Conservation (phyloP, 2,113 vertebrate genomes). For the Sitta europaea region DNA sequence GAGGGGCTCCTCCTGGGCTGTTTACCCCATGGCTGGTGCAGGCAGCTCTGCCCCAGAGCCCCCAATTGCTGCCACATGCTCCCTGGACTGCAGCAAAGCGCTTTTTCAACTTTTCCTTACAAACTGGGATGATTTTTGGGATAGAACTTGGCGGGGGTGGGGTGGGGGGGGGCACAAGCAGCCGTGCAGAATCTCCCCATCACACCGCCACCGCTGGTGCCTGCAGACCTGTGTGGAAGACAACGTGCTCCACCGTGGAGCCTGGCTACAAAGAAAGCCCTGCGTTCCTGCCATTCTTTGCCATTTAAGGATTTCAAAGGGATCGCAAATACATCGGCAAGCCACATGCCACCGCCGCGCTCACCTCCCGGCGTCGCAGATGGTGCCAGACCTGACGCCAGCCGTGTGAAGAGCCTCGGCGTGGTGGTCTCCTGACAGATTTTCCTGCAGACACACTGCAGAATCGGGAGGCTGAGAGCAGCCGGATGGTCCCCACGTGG, state of each 20-base stretch:
- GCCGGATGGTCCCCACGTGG: neutral
- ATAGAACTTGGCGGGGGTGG: neutral
- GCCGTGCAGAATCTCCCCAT: neutral
- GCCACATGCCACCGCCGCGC: accelerated
- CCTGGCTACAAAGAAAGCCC: neutral
- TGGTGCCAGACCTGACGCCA: neutral
- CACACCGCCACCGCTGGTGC: accelerated
- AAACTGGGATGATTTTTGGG: neutral
- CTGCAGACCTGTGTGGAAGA: neutral
- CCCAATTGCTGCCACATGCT: accelerated
- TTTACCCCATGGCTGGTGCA: neutral
- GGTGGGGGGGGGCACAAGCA: accelerated
- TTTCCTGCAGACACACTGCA: neutral
- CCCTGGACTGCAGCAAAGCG: neutral
- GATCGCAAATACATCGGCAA: neutral
- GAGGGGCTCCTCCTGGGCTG: neutral
- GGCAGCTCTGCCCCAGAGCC: neutral
- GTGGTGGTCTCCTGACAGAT: neutral
- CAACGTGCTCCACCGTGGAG: neutral
- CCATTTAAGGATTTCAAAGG: neutral
- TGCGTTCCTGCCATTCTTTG: neutral
- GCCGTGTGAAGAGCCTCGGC: neutral
- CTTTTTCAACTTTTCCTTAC: neutral
- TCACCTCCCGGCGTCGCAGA: neutral
- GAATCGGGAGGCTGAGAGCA: neutral